Evolutionary conservation across 2,797 vertebrate species (phyloP), one percentile per base, ranked within the genome.

Genomic region (Miichthys miiuy): DNA sequence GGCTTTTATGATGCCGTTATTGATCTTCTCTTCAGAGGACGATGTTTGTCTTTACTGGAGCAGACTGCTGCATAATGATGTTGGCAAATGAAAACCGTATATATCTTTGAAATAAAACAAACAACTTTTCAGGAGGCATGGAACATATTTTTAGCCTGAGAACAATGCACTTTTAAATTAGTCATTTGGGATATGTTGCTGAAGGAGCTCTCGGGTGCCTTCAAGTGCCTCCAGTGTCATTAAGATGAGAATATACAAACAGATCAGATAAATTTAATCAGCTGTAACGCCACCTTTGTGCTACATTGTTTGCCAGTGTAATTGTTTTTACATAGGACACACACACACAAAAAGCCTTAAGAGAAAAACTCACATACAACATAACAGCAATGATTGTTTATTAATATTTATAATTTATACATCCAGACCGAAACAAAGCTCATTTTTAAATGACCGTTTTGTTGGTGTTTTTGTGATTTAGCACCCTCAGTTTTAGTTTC

Each of bases 11-110:
- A 61, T 0, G 65, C 58, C 46, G 44, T 38, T 85, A 87, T 88
- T 87, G 85, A 88, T 90, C 72, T 78, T 61, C 65, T 61, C 56
- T 38, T 68, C 18, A 20, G 27, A 50, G 61, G 63, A 51, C 20
- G 54, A 47, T 41, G 27, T 27, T 81, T 5, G 41, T 77, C 56
- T 74, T 62, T 21, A 17, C 58, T 55, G 66, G 34, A 62, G 77
- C 80, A 34, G 62, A 73, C 47, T 56, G 67, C 72, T 51, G 76
- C 56, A 48, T 65, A 65, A 46, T 47, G 60, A 34, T n/a, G 64
- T 13, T 42, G 75, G 77, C 77, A 84, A 50, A 66, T 41, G 21
- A 84, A 78, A 79, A 74, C 34, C 27, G 10, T 58, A 25, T 10
- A 47, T 44, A 44, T 11, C 41, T 80, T 41, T 34, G 30, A 34